Evolutionary conservation across 2,888 invertebrate genomes (phyloP).

Genomic region (Apotomis capreana): DNA sequence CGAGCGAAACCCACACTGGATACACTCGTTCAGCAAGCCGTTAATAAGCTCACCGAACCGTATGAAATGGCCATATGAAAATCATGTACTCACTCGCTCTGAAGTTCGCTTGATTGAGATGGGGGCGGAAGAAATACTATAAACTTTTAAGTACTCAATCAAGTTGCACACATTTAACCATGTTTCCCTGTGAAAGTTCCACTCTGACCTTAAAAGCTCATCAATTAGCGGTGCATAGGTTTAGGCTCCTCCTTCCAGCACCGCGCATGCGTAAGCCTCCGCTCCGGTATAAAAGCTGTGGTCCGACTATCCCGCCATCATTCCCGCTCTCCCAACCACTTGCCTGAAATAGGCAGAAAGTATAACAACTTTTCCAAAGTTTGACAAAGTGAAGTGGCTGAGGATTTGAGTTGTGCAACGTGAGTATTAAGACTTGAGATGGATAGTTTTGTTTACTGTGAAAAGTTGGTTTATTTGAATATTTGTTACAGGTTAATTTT

Average conservation of each 20-base stretch:
- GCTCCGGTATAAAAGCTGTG: slow-evolving; percentile 65
- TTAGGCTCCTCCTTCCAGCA: slow-evolving; percentile 55
- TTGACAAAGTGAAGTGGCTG: slow-evolving; percentile 58
- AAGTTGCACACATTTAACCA: background rate
- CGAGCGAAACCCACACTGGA: too few relatives aligned
- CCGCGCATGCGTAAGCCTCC: slow-evolving; percentile 63
- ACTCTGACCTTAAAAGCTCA: slow-evolving; percentile 54
- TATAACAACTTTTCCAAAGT: slow-evolving; percentile 48
- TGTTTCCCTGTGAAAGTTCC: slow-evolving; percentile 44
- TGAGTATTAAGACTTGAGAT: slow-evolving; percentile 21
- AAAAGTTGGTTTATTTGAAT: background rate
- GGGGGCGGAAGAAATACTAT: too few relatives aligned
- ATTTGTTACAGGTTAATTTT: background rate
- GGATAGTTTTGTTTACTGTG: background rate
- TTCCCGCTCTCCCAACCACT: slow-evolving; percentile 55
- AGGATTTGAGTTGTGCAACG: slow-evolving; percentile 29
- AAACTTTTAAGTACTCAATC: background rate
- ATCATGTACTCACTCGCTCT: too few relatives aligned
- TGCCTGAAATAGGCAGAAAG: slow-evolving; percentile 15
- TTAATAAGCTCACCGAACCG: too few relatives aligned
- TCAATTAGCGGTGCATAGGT: slow-evolving; percentile 64
- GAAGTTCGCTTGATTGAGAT: too few relatives aligned
- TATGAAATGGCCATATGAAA: too few relatives aligned
- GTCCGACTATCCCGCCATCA: slow-evolving; percentile 53
- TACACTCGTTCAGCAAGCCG: too few relatives aligned